These are phyloP conservation scores for Brachyistius frenatus DNA, from an alignment of 2,113 vertebrate genomes.

Conservation along the genomic window DNA sequence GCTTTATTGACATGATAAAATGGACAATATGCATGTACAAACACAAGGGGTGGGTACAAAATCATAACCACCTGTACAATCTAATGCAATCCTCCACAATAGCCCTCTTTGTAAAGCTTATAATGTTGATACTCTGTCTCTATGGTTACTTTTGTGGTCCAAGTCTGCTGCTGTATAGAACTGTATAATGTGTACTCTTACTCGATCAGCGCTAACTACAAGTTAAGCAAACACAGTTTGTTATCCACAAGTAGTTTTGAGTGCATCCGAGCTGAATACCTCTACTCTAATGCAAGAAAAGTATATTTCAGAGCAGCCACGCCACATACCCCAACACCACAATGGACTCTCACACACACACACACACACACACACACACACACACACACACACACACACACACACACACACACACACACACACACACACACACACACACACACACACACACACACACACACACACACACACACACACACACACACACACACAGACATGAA, in stretches of 20 bases:
- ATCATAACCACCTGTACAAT: slow-evolving; percentile 57
- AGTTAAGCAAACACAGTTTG: slow-evolving; percentile 2
- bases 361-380: slow-evolving; percentile 66
- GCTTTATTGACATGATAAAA: slow-evolving; percentile 47
- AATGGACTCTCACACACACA: slow-evolving; percentile 47
- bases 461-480: no score
- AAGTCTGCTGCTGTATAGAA: neutral
- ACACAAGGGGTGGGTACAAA: slow-evolving; percentile 25
- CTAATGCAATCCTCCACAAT: slow-evolving; percentile 20
- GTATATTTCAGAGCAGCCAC: slow-evolving; percentile 35
- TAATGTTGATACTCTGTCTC: slow-evolving; percentile 47
- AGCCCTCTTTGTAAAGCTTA: slow-evolving; percentile 35
- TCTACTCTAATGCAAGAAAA: slow-evolving; percentile 32
- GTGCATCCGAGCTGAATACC: slow-evolving; percentile 8
- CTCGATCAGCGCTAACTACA: neutral
- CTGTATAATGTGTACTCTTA: neutral
- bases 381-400: slow-evolving; percentile 55
- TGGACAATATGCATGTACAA: slow-evolving; percentile 17
- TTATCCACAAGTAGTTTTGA: neutral
- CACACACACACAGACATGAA: slow-evolving; percentile 77
- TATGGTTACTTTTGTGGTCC: slow-evolving; percentile 29
- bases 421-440: no score
- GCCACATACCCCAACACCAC: slow-evolving; percentile 42
- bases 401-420: slow-evolving; percentile 26
- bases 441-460: no score